A percentile compares a stretch with the other conserved stretches of the same genome.
Evolutionary conservation across 2,113 vertebrate species (phyloP).

Genomic region (Hypocryptadius cinnamomeus): DNA sequence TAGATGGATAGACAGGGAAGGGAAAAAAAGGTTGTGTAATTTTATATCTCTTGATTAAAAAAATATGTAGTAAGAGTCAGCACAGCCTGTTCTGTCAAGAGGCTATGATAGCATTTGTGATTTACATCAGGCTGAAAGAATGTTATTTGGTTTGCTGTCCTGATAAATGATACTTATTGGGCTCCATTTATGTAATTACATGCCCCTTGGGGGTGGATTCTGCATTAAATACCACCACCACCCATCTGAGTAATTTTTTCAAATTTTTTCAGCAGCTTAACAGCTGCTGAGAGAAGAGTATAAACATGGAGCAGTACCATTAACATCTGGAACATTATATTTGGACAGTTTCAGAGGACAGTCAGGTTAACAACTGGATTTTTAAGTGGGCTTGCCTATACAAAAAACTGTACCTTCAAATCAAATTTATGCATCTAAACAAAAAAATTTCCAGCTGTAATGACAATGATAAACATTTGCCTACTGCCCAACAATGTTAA

Average conservation of each 20-base stretch:
- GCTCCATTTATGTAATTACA: constrained; percentile 42
- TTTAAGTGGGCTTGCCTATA: background rate
- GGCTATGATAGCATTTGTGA: background rate
- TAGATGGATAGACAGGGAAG: background rate
- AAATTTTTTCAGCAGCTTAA: constrained; percentile 64
- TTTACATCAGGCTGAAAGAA: constrained; percentile 19
- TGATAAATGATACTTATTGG: constrained; percentile 41
- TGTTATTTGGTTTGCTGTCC: constrained; percentile 10
- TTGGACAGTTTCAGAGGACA: background rate
- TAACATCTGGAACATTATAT: constrained; percentile 25
- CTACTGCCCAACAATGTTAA: background rate
- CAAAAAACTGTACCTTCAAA: background rate
- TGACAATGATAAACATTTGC: background rate
- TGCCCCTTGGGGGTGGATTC: constrained; percentile 25
- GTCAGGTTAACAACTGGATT: background rate
- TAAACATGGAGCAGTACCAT: constrained; percentile 42
- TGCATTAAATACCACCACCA: constrained; percentile 63
- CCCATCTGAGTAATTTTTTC: constrained; percentile 73
- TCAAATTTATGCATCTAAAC: background rate
- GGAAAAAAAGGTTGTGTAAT: background rate
- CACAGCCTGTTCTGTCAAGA: background rate
- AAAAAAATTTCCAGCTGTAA: rapidly evolving
- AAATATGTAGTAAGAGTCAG: background rate
- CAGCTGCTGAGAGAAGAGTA: constrained; percentile 56
- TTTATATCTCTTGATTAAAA: background rate